A percentile compares a stretch with the other conserved stretches of the same genome.
Evolutionary conservation across 2,888 invertebrate species (phyloP).

Genomic region (Mythimna pallens): DNA sequence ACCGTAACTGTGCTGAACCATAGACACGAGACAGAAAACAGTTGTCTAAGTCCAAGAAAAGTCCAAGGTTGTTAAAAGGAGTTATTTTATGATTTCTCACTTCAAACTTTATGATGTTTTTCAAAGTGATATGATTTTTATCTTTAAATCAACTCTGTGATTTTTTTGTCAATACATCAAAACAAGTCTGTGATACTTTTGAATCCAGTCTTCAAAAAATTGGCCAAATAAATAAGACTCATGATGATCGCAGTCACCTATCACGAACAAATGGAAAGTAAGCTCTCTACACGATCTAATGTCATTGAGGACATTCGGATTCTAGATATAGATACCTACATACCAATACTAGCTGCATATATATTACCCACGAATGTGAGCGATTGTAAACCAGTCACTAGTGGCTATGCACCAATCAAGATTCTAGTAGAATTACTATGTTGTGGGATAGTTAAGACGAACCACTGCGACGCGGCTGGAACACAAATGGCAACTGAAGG

Average conservation of each 20-base stretch:
- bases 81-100: no score
- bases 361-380: not conserved
- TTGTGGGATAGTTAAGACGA: no score
- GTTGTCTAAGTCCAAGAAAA: no score
- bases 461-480: no score
- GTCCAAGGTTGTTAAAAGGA: no score
- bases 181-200: slow-evolving; percentile 10
- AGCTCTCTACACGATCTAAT: slow-evolving; percentile 41
- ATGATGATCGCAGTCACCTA: slow-evolving; percentile 40
- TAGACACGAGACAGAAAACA: no score
- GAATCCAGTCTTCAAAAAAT: not conserved
- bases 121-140: no score
- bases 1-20: no score
- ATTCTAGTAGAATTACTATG: no score
- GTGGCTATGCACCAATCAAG: no score
- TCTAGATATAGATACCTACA: slow-evolving; percentile 5
- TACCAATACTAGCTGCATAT: not conserved
- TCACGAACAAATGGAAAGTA: slow-evolving; percentile 58
- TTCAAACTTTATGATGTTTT: no score
- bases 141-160: not conserved
- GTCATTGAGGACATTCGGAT: slow-evolving; percentile 42
- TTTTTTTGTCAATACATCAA: not conserved
- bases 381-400: not conserved
- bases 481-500: no score
- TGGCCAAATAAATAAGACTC: slow-evolving; percentile 20